Conservation (phyloP, 2,888 invertebrate species). For the Diogma glabrata region DNA sequence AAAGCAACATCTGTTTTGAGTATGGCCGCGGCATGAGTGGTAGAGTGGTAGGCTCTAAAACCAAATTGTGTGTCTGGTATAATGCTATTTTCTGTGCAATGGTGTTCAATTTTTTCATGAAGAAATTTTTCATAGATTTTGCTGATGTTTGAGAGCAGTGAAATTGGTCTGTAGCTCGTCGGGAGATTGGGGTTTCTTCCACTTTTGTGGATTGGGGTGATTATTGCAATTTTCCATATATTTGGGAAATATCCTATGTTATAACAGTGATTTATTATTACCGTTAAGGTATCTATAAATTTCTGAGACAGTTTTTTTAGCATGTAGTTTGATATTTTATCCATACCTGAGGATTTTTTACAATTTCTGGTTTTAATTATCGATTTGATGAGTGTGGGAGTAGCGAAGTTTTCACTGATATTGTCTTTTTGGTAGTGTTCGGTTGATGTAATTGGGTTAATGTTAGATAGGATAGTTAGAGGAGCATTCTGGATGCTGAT, state of each 20-base stretch:
- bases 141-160: neutral
- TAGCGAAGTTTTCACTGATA: neutral
- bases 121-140: neutral
- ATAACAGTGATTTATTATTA: neutral
- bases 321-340: neutral
- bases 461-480: neutral
- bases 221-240: neutral
- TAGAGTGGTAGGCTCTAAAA: neutral
- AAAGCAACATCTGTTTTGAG: slow-evolving; percentile 4
- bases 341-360: neutral
- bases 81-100: neutral
- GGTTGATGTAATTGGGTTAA: neutral
- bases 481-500: neutral
- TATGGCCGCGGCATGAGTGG: slow-evolving; percentile 4
- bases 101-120: neutral
- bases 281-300: neutral
- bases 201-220: neutral
- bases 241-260: neutral
- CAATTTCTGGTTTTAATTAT: neutral
- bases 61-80: slow-evolving; percentile 12
- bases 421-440: neutral
- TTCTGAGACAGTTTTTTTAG: neutral
- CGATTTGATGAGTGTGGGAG: neutral
- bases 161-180: neutral
- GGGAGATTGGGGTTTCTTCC: neutral